phyloP scores from a whole-genome alignment of 2,113 vertebrate genomes.

The Myanophis thanlyinensis region DNA sequence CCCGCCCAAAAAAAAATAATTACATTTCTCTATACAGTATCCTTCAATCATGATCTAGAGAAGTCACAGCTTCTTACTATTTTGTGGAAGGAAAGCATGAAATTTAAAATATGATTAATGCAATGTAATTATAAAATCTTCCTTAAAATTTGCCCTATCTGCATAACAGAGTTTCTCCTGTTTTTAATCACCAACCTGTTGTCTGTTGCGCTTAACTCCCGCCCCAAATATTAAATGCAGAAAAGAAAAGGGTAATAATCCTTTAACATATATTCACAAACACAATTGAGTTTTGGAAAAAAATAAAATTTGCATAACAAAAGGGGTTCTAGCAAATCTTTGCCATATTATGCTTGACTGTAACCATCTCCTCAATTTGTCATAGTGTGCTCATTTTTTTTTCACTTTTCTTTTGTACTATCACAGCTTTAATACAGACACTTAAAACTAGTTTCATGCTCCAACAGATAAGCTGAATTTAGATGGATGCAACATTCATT shows the following conservation, averaged over 20 bases:
- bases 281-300: background rate
- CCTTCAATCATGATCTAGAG: background rate
- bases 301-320: background rate
- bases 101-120: background rate
- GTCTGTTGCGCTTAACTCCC: background rate
- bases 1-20: too few species aligned
- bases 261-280: background rate
- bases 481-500: slow-evolving; percentile 4
- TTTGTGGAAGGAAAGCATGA: background rate
- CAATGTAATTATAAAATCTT: background rate
- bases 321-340: background rate
- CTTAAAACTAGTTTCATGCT: slow-evolving; percentile 21
- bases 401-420: background rate
- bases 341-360: background rate
- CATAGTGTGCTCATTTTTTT: background rate
- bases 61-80: background rate
- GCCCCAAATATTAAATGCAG: background rate
- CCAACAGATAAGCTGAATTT: background rate
- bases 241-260: background rate
- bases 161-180: background rate
- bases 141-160: background rate
- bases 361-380: background rate
- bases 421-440: background rate
- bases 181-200: background rate
- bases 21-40: background rate